A percentile compares a stretch with the other conserved stretches of the same genome.
phyloP scores from a whole-genome alignment of 2,888 invertebrate genomes.

The Chrysina gloriosa region DNA sequence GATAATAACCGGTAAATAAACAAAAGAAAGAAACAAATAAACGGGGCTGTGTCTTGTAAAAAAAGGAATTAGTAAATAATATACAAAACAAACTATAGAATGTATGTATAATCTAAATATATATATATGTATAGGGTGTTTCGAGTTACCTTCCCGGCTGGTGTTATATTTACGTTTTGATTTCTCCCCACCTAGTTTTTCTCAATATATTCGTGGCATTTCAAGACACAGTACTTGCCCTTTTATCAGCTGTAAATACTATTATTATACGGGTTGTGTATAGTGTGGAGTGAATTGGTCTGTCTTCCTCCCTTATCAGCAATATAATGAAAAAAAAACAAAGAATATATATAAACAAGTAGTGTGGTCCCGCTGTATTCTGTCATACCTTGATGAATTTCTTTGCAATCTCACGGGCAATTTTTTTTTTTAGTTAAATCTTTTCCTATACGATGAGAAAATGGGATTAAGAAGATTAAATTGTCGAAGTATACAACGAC shows the following conservation, averaged over 20 bases:
- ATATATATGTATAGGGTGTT: background rate
- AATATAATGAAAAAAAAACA: background rate
- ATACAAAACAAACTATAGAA: background rate
- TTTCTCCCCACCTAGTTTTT: background rate
- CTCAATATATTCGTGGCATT: background rate
- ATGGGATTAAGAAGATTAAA: slow-evolving; percentile 8
- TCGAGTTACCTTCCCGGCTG: too few species aligned
- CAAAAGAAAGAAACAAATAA: slow-evolving; percentile 18
- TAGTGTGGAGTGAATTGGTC: slow-evolving; percentile 62
- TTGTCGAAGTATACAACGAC: slow-evolving; percentile 51
- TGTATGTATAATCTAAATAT: background rate
- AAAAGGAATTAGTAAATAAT: background rate
- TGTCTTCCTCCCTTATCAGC: slow-evolving; percentile 60
- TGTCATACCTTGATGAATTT: too few species aligned
- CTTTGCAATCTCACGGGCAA: background rate
- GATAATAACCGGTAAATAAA: slow-evolving; percentile 14
- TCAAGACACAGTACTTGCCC: slow-evolving; percentile 37
- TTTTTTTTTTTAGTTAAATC: slow-evolving; percentile 41
- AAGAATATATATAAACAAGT: background rate
- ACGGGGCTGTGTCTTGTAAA: slow-evolving; percentile 38
- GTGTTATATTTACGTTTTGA: too few species aligned
- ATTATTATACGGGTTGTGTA: slow-evolving; percentile 48
- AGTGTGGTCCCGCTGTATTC: background rate
- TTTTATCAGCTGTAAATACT: slow-evolving; percentile 47
- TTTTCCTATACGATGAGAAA: background rate